Evolutionary conservation across 2,888 invertebrate species (phyloP).

Genomic region (Digitonthophagus gazella): DNA sequence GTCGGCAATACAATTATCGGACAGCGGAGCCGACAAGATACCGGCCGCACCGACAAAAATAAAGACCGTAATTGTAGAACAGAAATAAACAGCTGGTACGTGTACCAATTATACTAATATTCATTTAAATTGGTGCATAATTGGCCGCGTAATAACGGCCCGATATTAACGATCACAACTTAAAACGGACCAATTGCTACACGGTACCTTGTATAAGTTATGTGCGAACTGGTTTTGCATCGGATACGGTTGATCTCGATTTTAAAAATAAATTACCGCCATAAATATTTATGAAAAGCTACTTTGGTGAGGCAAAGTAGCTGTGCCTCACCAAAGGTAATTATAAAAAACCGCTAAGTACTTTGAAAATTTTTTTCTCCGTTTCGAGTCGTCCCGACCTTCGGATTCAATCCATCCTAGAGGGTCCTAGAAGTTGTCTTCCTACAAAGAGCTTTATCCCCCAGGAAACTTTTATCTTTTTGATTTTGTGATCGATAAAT

Average conservation of each 20-base stretch:
- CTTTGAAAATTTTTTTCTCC: not conserved
- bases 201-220: not conserved
- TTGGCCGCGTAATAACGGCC: not conserved
- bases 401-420: not conserved
- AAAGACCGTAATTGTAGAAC: not conserved
- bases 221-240: not conserved
- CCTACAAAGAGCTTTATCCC: slow-evolving; percentile 12
- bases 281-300: not conserved
- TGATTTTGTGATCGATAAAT: slow-evolving; percentile 16
- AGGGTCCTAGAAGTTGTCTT: not conserved
- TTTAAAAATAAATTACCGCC: not conserved
- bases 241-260: not conserved
- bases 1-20: not conserved
- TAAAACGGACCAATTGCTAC: not conserved
- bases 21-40: not conserved
- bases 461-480: slow-evolving; percentile 14
- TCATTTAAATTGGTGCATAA: not conserved
- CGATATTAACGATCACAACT: not conserved
- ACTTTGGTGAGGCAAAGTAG: not conserved
- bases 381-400: not conserved
- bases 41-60: not conserved
- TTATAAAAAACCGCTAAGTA: too few relatives aligned
- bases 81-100: not conserved
- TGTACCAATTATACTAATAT: not conserved
- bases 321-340: too few relatives aligned